Conservation (phyloP, 1,140 invertebrate species). For the Caenorhabditis brenneri region DNA sequence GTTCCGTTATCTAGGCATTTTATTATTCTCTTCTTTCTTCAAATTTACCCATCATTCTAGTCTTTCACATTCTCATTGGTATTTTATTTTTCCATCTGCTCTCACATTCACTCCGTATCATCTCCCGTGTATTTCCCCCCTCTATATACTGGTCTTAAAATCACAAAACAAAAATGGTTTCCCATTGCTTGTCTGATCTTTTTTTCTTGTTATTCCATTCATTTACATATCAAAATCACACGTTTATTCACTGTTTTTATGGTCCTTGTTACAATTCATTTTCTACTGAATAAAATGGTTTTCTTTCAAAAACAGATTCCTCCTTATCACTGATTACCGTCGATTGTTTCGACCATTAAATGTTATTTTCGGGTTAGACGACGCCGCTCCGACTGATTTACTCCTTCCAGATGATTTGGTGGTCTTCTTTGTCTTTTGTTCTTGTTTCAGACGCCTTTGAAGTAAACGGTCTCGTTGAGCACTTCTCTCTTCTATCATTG, state of each 20-base stretch:
- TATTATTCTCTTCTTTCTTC: background rate
- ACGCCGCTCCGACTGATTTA: constrained; percentile 23
- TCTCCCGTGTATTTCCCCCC: constrained; percentile 22
- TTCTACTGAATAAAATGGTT: background rate
- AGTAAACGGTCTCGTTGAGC: constrained; percentile 57
- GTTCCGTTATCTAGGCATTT: background rate
- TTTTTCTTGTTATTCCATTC: background rate
- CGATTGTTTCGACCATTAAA: constrained; percentile 10
- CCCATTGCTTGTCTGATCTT: too few species aligned
- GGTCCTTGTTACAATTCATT: background rate
- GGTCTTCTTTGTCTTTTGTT: constrained; percentile 10
- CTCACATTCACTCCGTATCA: background rate
- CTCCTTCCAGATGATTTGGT: background rate
- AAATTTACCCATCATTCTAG: background rate
- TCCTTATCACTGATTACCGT: constrained; percentile 21
- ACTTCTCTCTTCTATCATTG: constrained; percentile 47
- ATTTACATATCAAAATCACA: background rate
- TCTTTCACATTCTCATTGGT: background rate
- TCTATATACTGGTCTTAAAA: background rate
- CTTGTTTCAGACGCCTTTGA: constrained; percentile 47
- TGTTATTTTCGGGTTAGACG: constrained; percentile 27
- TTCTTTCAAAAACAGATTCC: background rate
- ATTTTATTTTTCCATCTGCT: background rate
- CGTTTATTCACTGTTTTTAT: background rate
- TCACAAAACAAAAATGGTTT: background rate